These are phyloP conservation scores for Phataginus tetradactyla DNA, from an alignment of 2,797 vertebrate genomes.

Conservation along the genomic window DNA sequence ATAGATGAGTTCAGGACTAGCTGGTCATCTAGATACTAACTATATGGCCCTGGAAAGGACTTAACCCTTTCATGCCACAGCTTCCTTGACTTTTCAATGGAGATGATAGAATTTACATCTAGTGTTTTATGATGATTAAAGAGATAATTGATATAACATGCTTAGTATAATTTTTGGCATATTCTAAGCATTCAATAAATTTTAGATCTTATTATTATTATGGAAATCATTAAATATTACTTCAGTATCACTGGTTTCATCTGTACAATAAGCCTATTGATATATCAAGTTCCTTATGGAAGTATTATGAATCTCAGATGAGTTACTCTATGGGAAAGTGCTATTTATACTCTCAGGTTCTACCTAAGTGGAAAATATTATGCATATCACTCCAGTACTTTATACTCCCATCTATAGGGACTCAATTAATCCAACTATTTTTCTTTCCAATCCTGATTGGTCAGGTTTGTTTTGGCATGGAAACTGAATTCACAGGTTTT, in stretches of 20 bases:
- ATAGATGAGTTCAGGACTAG: background rate
- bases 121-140: background rate
- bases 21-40: background rate
- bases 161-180: background rate
- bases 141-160: background rate
- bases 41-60: background rate
- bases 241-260: background rate
- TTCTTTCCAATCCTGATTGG: background rate
- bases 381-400: background rate
- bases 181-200: background rate
- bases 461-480: background rate
- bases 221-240: background rate
- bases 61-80: background rate
- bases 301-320: background rate
- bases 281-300: background rate
- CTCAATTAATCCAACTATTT: background rate
- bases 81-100: background rate
- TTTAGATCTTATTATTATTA: background rate
- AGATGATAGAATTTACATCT: background rate
- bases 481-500: background rate
- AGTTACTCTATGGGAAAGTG: background rate
- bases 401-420: background rate
- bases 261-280: background rate
- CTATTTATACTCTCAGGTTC: background rate
- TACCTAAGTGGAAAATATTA: background rate